phyloP scores from a whole-genome alignment of 2,797 vertebrate species.

The Dendrocincla tyrannina region DNA sequence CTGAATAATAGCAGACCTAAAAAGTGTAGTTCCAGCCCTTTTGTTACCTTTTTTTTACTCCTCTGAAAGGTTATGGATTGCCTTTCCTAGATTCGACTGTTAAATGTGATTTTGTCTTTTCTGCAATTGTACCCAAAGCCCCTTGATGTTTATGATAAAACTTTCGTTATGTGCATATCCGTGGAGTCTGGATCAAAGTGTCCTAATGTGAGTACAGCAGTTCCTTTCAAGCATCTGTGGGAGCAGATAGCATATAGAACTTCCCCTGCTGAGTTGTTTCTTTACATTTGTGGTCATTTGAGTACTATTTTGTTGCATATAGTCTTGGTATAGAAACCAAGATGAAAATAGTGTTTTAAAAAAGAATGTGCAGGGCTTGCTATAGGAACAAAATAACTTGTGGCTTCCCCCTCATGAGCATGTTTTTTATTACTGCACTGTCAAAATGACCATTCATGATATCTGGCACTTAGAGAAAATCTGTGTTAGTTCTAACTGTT shows the following conservation, averaged over 20 bases:
- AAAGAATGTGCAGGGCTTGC: not conserved
- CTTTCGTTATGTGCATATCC: not conserved
- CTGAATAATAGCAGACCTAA: not conserved
- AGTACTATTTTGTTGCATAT: not conserved
- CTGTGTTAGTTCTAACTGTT: not conserved
- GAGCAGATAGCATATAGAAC: not conserved
- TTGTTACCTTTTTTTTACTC: not conserved
- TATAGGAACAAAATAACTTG: not conserved
- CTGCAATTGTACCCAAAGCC: not conserved
- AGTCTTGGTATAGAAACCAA: not conserved
- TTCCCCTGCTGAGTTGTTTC: not conserved
- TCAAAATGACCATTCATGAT: not conserved
- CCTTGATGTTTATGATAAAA: not conserved
- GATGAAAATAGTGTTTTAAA: not conserved
- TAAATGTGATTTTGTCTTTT: not conserved
- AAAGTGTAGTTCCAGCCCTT: not conserved
- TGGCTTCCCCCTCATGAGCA: not conserved
- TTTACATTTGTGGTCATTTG: not conserved
- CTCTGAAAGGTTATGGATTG: not conserved
- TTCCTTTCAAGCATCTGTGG: not conserved
- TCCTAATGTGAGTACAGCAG: rapidly evolving
- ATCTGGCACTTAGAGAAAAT: not conserved
- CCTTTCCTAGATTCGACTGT: not conserved
- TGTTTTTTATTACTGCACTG: not conserved
- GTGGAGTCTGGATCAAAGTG: not conserved